A percentile compares a stretch with the other conserved stretches of the same genome.
phyloP scores from a whole-genome alignment of 23 tunicate genomes.

The Trididemnum nubilum region DNA sequence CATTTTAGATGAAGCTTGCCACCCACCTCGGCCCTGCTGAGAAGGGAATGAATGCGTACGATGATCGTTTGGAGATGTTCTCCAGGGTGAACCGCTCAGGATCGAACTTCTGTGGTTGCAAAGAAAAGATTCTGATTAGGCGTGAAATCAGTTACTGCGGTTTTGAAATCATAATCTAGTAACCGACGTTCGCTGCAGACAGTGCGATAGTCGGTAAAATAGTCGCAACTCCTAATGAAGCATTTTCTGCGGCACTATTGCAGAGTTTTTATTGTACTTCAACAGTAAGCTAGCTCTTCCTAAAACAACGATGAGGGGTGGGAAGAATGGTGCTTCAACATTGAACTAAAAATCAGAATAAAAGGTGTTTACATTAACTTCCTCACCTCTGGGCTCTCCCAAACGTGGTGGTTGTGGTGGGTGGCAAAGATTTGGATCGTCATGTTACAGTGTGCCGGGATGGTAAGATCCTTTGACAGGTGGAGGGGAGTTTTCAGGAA shows the following conservation, averaged over 20 bases:
- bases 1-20: too few relatives aligned
- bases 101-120: constrained; percentile 33
- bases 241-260: too few relatives aligned
- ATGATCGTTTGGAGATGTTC: constrained; percentile 37
- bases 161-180: too few relatives aligned
- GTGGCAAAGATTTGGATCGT: constrained; percentile 10
- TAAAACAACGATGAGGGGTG: too few relatives aligned
- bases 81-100: constrained; percentile 59
- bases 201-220: too few relatives aligned
- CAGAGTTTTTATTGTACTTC: too few relatives aligned
- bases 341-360: too few relatives aligned
- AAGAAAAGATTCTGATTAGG: neutral
- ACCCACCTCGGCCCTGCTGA: constrained; percentile 59
- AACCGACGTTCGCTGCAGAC: too few relatives aligned
- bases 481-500: neutral
- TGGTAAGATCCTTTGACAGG: neutral
- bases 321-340: too few relatives aligned
- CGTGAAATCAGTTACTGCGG: neutral
- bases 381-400: constrained; percentile 58
- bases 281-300: too few relatives aligned
- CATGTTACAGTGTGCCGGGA: constrained; percentile 15
- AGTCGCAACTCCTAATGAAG: too few relatives aligned
- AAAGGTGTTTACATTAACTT: too few relatives aligned
- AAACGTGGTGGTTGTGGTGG: constrained; percentile 46
- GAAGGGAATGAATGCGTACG: constrained; percentile 58